Conservation (phyloP, 2,113 vertebrate genomes). For the Noturus placidus region DNA sequence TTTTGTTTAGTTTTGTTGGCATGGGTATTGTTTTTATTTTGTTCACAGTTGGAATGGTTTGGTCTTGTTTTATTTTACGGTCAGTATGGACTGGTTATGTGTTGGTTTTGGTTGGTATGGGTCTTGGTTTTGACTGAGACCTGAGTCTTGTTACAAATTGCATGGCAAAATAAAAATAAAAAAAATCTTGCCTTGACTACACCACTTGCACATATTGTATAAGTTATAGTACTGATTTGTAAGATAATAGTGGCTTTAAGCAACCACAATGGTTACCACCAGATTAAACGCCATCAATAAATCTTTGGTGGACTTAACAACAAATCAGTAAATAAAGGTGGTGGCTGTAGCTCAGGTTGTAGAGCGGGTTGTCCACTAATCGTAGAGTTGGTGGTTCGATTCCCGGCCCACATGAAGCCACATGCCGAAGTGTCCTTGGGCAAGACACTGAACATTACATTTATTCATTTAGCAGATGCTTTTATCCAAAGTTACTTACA, state of each 20-base stretch:
- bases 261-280: not conserved
- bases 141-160: not conserved
- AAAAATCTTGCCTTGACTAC: not conserved
- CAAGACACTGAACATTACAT: no score
- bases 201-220: not conserved
- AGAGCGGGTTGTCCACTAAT: no score
- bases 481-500: no score
- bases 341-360: no score
- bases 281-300: not conserved
- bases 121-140: not conserved
- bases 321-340: not conserved
- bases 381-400: no score
- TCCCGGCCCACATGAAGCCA: no score
- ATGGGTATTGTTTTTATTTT: not conserved
- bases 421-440: no score
- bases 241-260: not conserved
- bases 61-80: not conserved
- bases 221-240: not conserved
- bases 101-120: not conserved
- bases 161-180: not conserved
- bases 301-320: not conserved
- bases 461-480: no score
- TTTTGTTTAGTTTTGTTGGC: not conserved
- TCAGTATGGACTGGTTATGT: not conserved
- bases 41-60: not conserved